A percentile compares a stretch with the other conserved stretches of the same genome.
phyloP scores from a whole-genome alignment of 1,140 invertebrate species.

The Musca vetustissima region DNA sequence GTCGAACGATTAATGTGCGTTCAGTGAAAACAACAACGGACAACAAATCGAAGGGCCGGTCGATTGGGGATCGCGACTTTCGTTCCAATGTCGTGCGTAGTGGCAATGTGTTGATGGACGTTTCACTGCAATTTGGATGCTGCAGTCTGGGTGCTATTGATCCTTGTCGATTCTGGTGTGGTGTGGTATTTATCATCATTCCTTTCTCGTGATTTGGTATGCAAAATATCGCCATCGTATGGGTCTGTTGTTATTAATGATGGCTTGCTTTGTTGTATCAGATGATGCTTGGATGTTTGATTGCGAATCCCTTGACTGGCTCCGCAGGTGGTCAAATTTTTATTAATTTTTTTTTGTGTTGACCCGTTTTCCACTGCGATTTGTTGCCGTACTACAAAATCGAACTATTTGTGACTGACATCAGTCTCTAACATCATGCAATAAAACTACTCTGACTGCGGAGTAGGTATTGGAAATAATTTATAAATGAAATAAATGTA shows the following conservation, averaged over 20 bases:
- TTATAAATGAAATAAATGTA: no score
- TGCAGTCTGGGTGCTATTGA: background rate
- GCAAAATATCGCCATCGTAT: background rate
- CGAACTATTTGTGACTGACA: no score
- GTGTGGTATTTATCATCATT: background rate
- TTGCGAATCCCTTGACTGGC: slow-evolving; percentile 7
- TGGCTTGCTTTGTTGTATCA: no score
- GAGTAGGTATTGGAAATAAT: no score
- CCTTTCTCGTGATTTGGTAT: background rate
- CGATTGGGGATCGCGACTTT: background rate
- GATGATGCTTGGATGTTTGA: slow-evolving; percentile 4
- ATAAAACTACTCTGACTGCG: no score
- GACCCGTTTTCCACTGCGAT: no score
- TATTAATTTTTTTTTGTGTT: background rate
- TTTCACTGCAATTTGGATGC: background rate
- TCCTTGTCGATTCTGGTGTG: background rate
- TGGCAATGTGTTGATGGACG: slow-evolving; percentile 21
- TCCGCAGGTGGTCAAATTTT: slow-evolving; percentile 20
- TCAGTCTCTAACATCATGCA: no score
- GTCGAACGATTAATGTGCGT: slow-evolving; percentile 10
- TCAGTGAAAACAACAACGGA: background rate
- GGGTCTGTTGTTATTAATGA: no score
- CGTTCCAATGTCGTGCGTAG: background rate
- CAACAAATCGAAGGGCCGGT: background rate
- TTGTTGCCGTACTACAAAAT: no score